Base-by-base conservation (phyloP, 2,797 vertebrate genomes). In the Avahi laniger region DNA sequence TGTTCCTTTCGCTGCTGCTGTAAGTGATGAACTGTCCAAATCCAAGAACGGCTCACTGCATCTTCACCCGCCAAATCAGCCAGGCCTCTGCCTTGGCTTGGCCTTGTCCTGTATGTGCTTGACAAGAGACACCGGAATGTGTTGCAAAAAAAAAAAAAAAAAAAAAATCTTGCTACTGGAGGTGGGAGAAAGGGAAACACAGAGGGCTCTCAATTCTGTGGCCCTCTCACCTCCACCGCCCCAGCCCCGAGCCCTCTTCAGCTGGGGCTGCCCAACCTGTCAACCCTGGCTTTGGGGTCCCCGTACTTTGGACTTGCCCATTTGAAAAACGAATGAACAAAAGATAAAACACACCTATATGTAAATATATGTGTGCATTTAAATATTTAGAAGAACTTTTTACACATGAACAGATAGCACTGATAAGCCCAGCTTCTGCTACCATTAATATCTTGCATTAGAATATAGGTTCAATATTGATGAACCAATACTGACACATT, bases 301-400 rank as follows among this genome's bases (percentile, higher is more conserved):
- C 38, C 33, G 52, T n/a, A 87, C 76, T 72, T 87, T 78, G 38
- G 93, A 82, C 52, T 93, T 72, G 67, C 57, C 57, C 57, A 83
- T 79, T 76, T 80, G 43, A 65, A 61, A 95, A 86, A 46, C 76
- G 22, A 92, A 90, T 78, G 52, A 90, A 79, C 43, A 33, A 89
- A 89, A 79, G 85, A 72, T 46, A 92, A 72, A 48, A 76, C 48
- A 63, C 48, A 90, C 54, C 35, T 83, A 12, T 43, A 52, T 28
- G 89, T 33, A 67, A n/a, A 65, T 61, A 52, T 35, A 9, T 79
- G 86, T 12, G 10, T 63, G 26, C 85, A 80, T 65, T 73, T 70
- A 92, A 94, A 65, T 97, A 93, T 92, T 92, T 48, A 92, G 52
- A 84, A 92, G 80, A 28, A 54, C 2, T 9, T 93, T 94, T 94